A percentile compares a stretch with the other conserved stretches of the same genome.
Conservation (phyloP, 2,888 invertebrate genomes). For the Germaria angustata region DNA sequence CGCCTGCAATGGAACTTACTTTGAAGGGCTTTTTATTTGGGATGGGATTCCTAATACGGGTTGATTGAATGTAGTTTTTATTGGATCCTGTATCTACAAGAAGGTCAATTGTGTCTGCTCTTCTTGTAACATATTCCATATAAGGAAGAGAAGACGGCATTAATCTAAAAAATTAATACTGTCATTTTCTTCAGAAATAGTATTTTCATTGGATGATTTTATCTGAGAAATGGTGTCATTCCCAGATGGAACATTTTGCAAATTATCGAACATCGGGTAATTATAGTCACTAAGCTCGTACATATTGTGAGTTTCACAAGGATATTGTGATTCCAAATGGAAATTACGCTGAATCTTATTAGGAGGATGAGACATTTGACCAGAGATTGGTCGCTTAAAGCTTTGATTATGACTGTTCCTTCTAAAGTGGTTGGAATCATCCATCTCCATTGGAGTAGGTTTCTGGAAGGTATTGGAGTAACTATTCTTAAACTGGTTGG, state of each 20-base stretch:
- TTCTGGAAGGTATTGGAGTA: too few species aligned
- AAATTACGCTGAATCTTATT: conserved; percentile 27
- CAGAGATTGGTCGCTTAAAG: neutral
- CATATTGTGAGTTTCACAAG: too few species aligned
- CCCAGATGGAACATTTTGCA: too few species aligned
- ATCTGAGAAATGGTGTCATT: too few species aligned
- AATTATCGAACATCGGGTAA: too few species aligned
- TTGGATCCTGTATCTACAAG: conserved; percentile 33
- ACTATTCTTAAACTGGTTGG: too few species aligned
- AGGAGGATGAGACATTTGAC: neutral
- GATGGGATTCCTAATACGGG: conserved; percentile 7
- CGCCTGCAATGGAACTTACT: conserved; percentile 23
- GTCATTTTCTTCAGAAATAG: too few species aligned
- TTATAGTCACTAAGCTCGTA: too few species aligned
- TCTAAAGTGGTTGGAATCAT: too few species aligned
- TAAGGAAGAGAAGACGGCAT: conserved; percentile 21
- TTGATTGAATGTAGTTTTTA: conserved; percentile 31
- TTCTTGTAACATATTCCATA: conserved; percentile 11
- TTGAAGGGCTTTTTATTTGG: conserved; percentile 27
- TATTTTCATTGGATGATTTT: neutral
- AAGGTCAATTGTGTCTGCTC: conserved; percentile 20
- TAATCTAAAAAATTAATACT: conserved; percentile 35
- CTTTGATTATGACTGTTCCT: neutral
- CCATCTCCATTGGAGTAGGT: neutral
- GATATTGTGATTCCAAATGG: conserved; percentile 2